Percentiles rank a stretch among this genome's conserved stretches.
phyloP scores from a whole-genome alignment of 2,113 vertebrate genomes.

The Leuciscus idus region DNA sequence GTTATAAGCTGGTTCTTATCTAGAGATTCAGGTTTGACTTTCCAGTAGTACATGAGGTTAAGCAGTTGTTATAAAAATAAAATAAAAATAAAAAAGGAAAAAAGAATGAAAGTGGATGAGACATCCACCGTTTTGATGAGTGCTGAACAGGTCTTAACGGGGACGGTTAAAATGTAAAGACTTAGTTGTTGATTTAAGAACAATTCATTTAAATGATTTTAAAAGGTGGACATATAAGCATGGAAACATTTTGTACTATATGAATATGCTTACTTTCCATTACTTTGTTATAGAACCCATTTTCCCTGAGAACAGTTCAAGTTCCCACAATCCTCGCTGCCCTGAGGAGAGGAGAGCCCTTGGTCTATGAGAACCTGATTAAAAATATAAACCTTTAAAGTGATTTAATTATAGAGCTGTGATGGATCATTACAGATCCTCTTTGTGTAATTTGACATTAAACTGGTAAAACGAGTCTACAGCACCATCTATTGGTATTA shows the following conservation, averaged over 20 bases:
- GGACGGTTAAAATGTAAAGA: background rate
- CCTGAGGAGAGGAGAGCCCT: background rate
- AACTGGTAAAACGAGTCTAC: constrained; percentile 7
- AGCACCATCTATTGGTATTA: constrained; percentile 34
- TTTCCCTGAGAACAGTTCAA: background rate
- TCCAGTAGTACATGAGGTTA: background rate
- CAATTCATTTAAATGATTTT: too few relatives aligned
- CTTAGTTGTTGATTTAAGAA: too few relatives aligned
- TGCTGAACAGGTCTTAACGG: background rate
- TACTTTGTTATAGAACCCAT: background rate
- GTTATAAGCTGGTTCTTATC: background rate
- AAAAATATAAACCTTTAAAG: background rate
- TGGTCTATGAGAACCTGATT: background rate
- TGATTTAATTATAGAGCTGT: background rate
- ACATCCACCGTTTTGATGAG: background rate
- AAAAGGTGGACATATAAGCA: too few relatives aligned
- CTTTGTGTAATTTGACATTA: background rate
- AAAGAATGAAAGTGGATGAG: background rate
- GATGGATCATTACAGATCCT: background rate
- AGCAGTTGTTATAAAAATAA: background rate
- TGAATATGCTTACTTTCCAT: too few relatives aligned
- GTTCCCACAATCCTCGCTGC: background rate
- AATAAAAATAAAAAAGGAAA: background rate
- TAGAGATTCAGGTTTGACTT: background rate
- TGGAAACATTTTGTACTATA: too few relatives aligned